A percentile compares a stretch with the other conserved stretches of the same genome.
Conservation (phyloP, 2,113 vertebrate species). For the Serinus canaria region DNA sequence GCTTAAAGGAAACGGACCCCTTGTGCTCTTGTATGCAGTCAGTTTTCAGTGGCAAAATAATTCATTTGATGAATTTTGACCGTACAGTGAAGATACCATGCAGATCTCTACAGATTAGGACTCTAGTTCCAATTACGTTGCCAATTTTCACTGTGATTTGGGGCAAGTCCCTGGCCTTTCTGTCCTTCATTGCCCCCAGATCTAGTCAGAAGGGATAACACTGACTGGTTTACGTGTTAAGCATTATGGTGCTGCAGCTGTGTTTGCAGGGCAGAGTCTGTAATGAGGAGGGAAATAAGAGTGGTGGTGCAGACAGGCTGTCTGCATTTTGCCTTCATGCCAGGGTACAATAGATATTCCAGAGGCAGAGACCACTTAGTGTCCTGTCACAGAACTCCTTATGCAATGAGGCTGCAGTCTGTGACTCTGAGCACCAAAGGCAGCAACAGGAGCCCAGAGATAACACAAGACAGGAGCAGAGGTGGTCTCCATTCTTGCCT, state of each 20-base stretch:
- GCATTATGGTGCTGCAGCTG: neutral
- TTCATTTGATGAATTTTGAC: neutral
- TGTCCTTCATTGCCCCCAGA: neutral
- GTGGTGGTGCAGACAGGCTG: neutral
- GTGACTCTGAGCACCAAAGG: neutral
- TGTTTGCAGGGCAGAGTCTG: neutral
- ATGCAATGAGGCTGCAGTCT: neutral
- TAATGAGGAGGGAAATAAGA: neutral
- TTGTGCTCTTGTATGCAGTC: accelerated
- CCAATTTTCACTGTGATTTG: neutral
- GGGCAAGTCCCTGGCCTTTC: neutral
- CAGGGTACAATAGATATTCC: neutral
- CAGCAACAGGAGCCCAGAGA: neutral
- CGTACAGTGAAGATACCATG: neutral
- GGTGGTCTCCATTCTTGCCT: neutral
- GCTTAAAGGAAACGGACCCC: neutral
- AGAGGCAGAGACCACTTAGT: neutral
- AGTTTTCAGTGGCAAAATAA: neutral
- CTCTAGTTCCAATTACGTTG: neutral
- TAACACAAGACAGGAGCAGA: neutral
- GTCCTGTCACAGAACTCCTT: neutral
- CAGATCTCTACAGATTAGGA: neutral
- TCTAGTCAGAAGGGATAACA: neutral
- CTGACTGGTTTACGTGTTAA: neutral
- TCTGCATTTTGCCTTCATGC: neutral